These are phyloP conservation scores for Zeugodacus cucurbitae DNA, from an alignment of 1,140 invertebrate species.

Conservation along the genomic window DNA sequence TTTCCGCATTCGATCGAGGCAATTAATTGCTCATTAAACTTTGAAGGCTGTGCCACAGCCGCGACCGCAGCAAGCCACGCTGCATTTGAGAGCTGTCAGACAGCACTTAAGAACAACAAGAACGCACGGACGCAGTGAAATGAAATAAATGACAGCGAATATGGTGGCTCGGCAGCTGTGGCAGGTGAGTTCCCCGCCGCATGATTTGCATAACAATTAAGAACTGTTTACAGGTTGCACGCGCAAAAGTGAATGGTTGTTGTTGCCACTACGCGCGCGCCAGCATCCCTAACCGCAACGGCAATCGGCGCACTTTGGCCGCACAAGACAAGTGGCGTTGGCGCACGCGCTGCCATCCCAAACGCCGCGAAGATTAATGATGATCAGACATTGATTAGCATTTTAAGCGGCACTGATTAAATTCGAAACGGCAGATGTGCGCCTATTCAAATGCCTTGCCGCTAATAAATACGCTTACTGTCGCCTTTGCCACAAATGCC, in stretches of 20 bases:
- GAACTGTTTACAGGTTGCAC: not conserved
- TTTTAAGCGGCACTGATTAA: constrained; percentile 30
- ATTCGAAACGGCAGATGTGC: constrained; percentile 30
- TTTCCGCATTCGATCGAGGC: not conserved
- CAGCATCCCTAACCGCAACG: not conserved
- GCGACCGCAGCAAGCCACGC: not conserved
- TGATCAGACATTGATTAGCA: constrained; percentile 32
- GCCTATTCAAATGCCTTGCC: not conserved
- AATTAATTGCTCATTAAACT: constrained; percentile 35
- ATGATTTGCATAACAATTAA: constrained; percentile 30
- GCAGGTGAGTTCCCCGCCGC: not conserved
- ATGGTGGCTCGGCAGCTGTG: not conserved
- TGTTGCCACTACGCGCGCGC: not conserved
- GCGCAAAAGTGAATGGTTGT: not conserved
- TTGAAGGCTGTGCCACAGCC: not conserved
- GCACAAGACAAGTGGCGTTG: too few relatives aligned
- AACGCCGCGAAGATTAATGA: constrained; percentile 20
- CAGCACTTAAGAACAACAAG: not conserved
- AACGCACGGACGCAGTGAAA: not conserved
- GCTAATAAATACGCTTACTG: constrained; percentile 28
- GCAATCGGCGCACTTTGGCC: too few relatives aligned
- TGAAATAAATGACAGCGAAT: not conserved
- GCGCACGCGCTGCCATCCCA: not conserved
- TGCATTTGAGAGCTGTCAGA: not conserved
- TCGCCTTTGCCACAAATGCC: not conserved